A percentile compares a stretch with the other conserved stretches of the same genome.
phyloP scores from a whole-genome alignment of 2,113 vertebrate species.

The Albula glossodonta region DNA sequence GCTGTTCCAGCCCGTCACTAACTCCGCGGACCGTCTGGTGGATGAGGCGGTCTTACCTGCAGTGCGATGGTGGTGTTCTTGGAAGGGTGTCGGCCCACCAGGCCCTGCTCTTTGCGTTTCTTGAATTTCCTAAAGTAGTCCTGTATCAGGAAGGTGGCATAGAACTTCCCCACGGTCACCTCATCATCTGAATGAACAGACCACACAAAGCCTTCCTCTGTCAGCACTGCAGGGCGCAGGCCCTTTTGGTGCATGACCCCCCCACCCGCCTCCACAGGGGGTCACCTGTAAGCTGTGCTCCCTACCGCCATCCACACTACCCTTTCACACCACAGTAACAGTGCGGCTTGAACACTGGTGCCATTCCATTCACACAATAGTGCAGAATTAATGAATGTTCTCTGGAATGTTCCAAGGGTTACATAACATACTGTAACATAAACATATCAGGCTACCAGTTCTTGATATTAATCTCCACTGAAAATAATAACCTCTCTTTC shows the following conservation, averaged over 20 bases:
- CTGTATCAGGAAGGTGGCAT: constrained; percentile 99
- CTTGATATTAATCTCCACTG: too few species aligned
- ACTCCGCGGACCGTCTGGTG: background rate
- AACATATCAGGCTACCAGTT: too few species aligned
- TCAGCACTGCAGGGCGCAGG: constrained; percentile 79
- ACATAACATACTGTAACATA: too few species aligned
- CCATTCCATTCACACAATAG: background rate
- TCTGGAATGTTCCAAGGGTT: too few species aligned
- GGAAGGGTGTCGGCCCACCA: constrained; percentile 91
- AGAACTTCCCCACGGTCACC: constrained; percentile 99
- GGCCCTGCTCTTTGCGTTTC: constrained; percentile 99
- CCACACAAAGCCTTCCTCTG: constrained; percentile 95
- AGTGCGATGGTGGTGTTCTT: constrained; percentile 95
- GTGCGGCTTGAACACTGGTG: background rate
- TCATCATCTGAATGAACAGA: constrained; percentile 99
- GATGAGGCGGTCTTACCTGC: constrained; percentile 84
- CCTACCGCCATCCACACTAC: background rate
- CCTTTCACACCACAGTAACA: background rate
- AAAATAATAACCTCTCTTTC: too few species aligned
- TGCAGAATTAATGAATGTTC: background rate
- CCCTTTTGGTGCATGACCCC: constrained; percentile 7
- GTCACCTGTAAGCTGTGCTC: background rate
- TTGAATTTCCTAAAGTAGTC: constrained; percentile 99
- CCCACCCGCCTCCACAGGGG: constrained; percentile 19
- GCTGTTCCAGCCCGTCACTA: background rate